phyloP scores from a whole-genome alignment of 1,140 invertebrate genomes.

The Zaprionus nigranus region DNA sequence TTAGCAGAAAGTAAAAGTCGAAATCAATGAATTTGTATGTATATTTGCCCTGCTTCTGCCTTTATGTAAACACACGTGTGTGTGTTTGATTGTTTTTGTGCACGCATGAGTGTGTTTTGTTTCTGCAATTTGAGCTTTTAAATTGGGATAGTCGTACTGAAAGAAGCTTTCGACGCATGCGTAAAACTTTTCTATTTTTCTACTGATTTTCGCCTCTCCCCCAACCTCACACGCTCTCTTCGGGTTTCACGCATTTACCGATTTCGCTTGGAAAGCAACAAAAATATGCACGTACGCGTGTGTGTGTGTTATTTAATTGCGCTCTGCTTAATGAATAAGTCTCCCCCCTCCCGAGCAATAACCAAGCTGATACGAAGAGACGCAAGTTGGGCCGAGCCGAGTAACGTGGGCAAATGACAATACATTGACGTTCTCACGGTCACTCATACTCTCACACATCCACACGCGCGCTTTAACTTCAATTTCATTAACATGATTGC shows the following conservation, averaged over 20 bases:
- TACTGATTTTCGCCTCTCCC: neutral
- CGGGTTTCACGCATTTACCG: conserved; percentile 6
- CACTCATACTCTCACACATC: neutral
- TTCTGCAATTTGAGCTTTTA: neutral
- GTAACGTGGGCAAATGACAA: neutral
- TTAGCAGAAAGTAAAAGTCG: conserved; percentile 69
- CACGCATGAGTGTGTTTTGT: neutral
- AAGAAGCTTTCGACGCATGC: conserved; percentile 8
- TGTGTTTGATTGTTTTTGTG: neutral
- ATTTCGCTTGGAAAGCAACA: neutral
- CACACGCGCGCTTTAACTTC: neutral
- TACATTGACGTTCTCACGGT: conserved; percentile 5
- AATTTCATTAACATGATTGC: conserved; percentile 8
- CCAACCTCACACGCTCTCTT: neutral
- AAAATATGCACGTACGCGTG: neutral
- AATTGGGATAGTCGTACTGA: neutral
- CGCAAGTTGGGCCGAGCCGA: neutral
- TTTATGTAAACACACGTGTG: conserved; percentile 1
- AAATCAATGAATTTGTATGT: conserved; percentile 66
- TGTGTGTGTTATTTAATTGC: neutral
- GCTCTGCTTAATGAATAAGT: neutral
- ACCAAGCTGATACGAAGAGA: neutral
- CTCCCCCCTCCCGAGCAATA: too few relatives aligned
- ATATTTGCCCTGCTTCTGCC: neutral
- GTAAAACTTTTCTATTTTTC: neutral